Conservation (phyloP, 2,113 vertebrate genomes). For the Indicator indicator region DNA sequence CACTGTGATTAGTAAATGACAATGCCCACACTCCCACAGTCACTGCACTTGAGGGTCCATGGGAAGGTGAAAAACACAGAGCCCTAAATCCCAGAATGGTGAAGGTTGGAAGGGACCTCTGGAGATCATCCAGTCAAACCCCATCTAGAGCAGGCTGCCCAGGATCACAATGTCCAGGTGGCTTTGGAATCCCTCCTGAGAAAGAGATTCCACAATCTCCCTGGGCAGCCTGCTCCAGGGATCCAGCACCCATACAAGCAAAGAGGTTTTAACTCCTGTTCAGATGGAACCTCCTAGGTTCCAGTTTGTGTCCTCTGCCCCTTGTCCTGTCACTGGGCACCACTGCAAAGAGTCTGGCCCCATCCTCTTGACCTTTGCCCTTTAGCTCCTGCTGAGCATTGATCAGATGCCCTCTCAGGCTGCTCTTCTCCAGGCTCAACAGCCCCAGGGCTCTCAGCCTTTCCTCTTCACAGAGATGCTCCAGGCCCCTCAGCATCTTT, state of each 20-base stretch:
- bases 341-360: not conserved
- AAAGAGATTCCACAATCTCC: too few relatives aligned
- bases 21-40: accelerated
- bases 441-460: not conserved
- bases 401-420: not conserved
- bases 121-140: not conserved
- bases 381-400: not conserved
- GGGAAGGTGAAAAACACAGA: not conserved
- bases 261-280: too few relatives aligned
- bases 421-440: not conserved
- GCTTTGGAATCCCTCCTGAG: too few relatives aligned
- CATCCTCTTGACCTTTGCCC: not conserved
- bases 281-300: too few relatives aligned
- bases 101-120: not conserved
- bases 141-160: too few relatives aligned
- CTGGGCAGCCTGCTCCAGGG: too few relatives aligned
- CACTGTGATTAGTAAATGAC: not conserved
- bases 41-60: not conserved
- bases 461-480: not conserved
- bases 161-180: too few relatives aligned
- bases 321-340: not conserved
- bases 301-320: too few relatives aligned
- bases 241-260: too few relatives aligned
- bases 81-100: not conserved
- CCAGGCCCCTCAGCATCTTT: too few relatives aligned